Base-by-base conservation (phyloP, 2,888 invertebrate genomes). In the Cheilosia pagana region DNA sequence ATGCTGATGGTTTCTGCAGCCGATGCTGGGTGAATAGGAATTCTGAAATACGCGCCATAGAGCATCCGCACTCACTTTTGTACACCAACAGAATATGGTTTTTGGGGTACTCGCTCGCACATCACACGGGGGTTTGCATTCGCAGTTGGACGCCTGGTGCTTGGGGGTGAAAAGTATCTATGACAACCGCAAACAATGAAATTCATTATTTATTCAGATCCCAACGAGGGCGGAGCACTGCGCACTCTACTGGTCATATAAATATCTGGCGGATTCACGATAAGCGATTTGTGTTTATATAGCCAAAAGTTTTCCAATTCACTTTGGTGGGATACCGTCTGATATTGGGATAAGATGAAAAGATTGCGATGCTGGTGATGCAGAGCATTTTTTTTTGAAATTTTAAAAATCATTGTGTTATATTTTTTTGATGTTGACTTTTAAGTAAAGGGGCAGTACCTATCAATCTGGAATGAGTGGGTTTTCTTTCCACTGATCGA, bases 231-330 rank as follows among this genome's bases (percentile, higher is more conserved):
- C 87, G 87, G 87, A 87, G 87, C 87, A 82, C 77, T 70, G 67
- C 35, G 53, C 50, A 55, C 39, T 63, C 39, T 16, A 57, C 62
- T n/a, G 74, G 79, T 59, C 74, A 83, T 82, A 83, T 82, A 78
- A 70, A 75, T 83, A 83, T 79, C 79, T 83, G 83, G 68, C 21
- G 70, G 63, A 79, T 83, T 68, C 83, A 68, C 81, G 88, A 88
- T 88, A 88, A 88, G 88, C 88, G 83, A 87, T 88, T 87, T 88
- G 87, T 88, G 87, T 88, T 88, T 88, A 87, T 86, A 87, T 65
- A 87, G 87, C 72, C 87, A 76, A 82, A 86, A 87, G 81, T 87
- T 87, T 81, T 75, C 57, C 74, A 72, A 79, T 79, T 55, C 71
- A 78, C 53, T 78, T 82, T 82, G 78, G 45, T 55, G 48, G 41